Percentiles rank a stretch among this genome's conserved stretches.
Conservation (phyloP, 2,797 vertebrate species). For the Typhlichthys subterraneus region DNA sequence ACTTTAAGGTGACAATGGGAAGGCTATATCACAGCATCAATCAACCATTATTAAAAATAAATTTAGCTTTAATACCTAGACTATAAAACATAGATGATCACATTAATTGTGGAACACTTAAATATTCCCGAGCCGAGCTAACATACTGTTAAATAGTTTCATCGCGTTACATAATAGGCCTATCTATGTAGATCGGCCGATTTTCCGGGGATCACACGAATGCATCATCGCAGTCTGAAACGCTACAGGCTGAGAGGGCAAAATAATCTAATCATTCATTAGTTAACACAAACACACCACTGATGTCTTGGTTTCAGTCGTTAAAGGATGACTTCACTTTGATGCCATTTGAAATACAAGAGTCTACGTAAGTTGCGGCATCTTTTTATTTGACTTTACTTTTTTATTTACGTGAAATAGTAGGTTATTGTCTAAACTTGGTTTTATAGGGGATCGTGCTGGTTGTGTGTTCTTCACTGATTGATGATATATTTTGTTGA, state of each 20-base stretch:
- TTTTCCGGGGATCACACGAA: conserved; percentile 35
- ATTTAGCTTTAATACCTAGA: too few species aligned
- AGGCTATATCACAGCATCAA: too few species aligned
- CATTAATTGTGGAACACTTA: too few species aligned
- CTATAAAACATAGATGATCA: too few species aligned
- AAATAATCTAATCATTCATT: conserved; percentile 54
- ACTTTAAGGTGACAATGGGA: too few species aligned
- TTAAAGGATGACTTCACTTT: conserved; percentile 64
- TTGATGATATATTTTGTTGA: conserved; percentile 42
- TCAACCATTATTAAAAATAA: too few species aligned
- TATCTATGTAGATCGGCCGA: background rate
- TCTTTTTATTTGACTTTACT: background rate
- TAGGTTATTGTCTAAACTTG: background rate
- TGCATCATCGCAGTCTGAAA: conserved; percentile 18
- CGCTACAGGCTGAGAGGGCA: conserved; percentile 29
- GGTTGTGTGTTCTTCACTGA: conserved; percentile 10
- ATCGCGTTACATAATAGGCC: too few species aligned
- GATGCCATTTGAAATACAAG: conserved; percentile 56
- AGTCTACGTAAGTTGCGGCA: conserved; percentile 49
- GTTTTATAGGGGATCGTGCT: background rate
- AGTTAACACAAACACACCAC: conserved; percentile 6
- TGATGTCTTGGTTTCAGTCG: conserved; percentile 59
- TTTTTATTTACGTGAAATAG: background rate
- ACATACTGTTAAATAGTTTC: too few species aligned
- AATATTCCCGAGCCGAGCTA: too few species aligned